A percentile compares a stretch with the other conserved stretches of the same genome.
These are phyloP conservation scores for Apodemus sylvaticus DNA, from an alignment of 2,113 vertebrate species.

Conservation along the genomic window DNA sequence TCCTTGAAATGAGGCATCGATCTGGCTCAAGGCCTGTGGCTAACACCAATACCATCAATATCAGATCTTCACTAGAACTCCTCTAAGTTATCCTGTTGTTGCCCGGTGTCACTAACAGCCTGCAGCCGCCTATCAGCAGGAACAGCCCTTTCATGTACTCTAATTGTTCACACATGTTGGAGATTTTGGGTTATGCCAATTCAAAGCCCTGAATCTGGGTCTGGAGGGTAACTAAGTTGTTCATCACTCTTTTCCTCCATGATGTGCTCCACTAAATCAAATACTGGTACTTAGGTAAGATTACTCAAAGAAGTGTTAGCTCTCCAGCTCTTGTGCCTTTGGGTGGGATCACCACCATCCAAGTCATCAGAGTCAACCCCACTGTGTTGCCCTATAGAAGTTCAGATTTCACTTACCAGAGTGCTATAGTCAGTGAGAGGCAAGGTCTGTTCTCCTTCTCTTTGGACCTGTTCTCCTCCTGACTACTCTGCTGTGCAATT, in stretches of 20 bases:
- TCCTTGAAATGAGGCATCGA: neutral
- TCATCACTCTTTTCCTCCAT: neutral
- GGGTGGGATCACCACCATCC: neutral
- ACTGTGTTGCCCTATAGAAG: too few relatives aligned
- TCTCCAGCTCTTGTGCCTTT: neutral
- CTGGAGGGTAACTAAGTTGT: neutral
- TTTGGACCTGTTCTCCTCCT: too few relatives aligned
- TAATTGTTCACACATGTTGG: neutral
- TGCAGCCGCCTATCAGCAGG: fast-evolving
- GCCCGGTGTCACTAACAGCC: neutral
- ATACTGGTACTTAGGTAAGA: neutral
- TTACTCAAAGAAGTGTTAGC: neutral
- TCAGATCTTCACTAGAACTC: neutral
- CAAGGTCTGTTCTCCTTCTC: too few relatives aligned
- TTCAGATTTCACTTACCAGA: too few relatives aligned
- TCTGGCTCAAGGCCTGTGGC: neutral
- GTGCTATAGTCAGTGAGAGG: too few relatives aligned
- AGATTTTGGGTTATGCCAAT: neutral
- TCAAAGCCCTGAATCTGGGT: neutral
- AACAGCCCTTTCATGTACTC: neutral
- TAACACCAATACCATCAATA: neutral
- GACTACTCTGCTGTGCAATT: too few relatives aligned
- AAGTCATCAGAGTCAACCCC: neutral
- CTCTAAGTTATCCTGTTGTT: neutral
- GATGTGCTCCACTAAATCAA: neutral